Evolutionary conservation across 2,113 vertebrate species (phyloP), one percentile per base, ranked within the genome.

Genomic region (Ammodytes marinus): DNA sequence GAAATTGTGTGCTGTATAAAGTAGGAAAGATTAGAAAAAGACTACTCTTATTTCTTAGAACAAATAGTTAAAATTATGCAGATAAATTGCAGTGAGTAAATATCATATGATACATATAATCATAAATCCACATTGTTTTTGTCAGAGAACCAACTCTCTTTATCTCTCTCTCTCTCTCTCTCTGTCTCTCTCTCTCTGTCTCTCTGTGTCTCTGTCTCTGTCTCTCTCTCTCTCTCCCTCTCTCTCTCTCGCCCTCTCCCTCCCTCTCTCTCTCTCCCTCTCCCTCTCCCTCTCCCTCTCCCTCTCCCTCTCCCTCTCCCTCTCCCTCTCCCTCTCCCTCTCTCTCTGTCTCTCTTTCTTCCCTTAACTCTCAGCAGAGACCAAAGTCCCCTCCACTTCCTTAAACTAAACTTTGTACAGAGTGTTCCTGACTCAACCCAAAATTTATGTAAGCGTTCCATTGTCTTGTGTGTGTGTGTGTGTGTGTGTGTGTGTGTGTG

Each of bases 381-480:
- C 40, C 84, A 92, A 89, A 92, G 93, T 90, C 79, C 79, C 27
- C 77, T 69, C 14, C 49, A 8, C 12, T 85, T 90, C 85, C 84
- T 90, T 58, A 79, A 83, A 65, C 79, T 64, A 58, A 81, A 83
- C 90, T 86, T 80, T 87, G 88, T 1, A 89, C 91, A 79, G 27
- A 0, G 46, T 17, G 58, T 78, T 64, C 40, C 53, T 58, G 53
- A 68, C 83, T 70, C 74, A 67, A 79, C 69, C 77, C 59, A 61
- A 89, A 86, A 77, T 89, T 74, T 88, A 80, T 85, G 79, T 85
- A 87, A 87, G 72, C 37, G 13, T 19, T 76, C 83, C 80, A 61
- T 77, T 82, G 79, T 27, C 27, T 27, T 86, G 35, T 82, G 59
- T 59, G 63, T 76, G 50, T 40, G 46, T 61, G 54, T 47, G 54